A percentile compares a stretch with the other conserved stretches of the same genome.
Conservation (phyloP, 2,113 vertebrate genomes). For the Salvator merianae region DNA sequence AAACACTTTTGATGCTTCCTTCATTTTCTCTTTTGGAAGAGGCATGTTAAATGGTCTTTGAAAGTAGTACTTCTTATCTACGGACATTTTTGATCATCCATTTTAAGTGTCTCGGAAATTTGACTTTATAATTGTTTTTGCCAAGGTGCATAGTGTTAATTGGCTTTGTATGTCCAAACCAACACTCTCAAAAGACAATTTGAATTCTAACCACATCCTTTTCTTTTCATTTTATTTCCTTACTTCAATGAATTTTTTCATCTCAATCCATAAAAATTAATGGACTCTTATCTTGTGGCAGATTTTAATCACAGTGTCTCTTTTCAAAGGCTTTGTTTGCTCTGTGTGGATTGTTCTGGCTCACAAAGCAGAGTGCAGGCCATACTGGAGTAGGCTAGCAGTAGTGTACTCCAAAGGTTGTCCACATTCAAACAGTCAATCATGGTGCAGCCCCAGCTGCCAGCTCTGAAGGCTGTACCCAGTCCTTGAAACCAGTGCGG, state of each 20-base stretch:
- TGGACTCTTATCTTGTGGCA: slow-evolving; percentile 15
- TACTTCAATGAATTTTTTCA: slow-evolving; percentile 19
- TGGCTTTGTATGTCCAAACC: neutral
- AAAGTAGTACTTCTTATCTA: neutral
- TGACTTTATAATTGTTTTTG: neutral
- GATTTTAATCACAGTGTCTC: slow-evolving; percentile 17
- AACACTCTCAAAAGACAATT: neutral
- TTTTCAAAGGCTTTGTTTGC: neutral
- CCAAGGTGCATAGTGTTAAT: neutral
- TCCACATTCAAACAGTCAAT: too few species aligned
- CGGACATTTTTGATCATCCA: neutral
- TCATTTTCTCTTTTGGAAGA: too few species aligned
- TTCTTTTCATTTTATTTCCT: slow-evolving; percentile 21
- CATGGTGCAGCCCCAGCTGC: too few species aligned
- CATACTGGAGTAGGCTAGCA: too few species aligned
- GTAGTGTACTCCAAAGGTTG: too few species aligned
- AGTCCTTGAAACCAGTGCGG: too few species aligned
- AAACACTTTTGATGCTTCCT: too few species aligned
- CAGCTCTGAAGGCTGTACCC: too few species aligned
- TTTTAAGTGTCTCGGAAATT: neutral
- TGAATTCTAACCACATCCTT: slow-evolving; percentile 9
- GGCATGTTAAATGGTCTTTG: too few species aligned
- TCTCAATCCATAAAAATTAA: slow-evolving; percentile 32
- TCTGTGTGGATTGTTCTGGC: neutral
- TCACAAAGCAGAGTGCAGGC: too few species aligned